Conservation (phyloP, 2,113 vertebrate species). For the Peucedramus taeniatus region DNA sequence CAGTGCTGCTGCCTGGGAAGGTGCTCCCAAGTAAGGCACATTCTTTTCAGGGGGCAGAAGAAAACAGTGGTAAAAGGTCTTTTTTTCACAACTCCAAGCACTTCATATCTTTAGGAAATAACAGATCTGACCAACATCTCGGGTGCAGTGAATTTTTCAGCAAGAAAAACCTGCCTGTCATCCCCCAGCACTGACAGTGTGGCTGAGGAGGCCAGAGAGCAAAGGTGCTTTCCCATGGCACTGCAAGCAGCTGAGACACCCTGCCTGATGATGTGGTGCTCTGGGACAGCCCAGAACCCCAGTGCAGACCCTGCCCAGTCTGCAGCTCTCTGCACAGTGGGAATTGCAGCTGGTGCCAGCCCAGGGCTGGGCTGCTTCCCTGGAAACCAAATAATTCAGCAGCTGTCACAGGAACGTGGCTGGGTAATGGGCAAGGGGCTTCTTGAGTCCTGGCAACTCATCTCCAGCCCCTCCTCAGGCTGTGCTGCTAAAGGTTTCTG, state of each 20-base stretch:
- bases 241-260: neutral
- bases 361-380: neutral
- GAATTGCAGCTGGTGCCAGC: neutral
- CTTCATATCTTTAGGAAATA: neutral
- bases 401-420: neutral
- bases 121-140: neutral
- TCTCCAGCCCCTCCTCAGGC: neutral
- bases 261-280: neutral
- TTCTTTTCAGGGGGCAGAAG: neutral
- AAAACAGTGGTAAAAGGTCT: rapidly evolving
- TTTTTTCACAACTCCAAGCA: neutral
- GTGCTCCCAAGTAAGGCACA: neutral
- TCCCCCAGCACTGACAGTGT: neutral
- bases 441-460: neutral
- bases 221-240: neutral
- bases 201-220: neutral
- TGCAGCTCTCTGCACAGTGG: neutral
- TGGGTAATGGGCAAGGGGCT: neutral
- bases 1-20: neutral
- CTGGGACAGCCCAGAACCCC: neutral
- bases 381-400: neutral
- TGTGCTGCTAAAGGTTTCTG: neutral
- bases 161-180: neutral
- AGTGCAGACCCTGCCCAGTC: neutral
- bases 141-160: neutral